phyloP scores from a whole-genome alignment of 2,797 vertebrate species.

The Heteromormyrus szaboi region DNA sequence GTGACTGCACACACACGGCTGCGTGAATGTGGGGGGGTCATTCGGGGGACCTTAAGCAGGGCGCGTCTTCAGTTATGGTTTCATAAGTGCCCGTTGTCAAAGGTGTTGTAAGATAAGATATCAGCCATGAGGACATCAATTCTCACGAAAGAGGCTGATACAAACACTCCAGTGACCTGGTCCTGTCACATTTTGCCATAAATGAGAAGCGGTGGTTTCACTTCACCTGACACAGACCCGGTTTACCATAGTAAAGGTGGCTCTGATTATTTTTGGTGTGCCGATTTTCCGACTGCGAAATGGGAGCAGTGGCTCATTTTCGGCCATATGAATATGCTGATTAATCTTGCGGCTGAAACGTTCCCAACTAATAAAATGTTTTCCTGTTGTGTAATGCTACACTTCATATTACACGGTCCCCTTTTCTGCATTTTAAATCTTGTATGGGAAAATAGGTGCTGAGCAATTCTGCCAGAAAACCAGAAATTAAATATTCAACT shows the following conservation, averaged over 20 bases:
- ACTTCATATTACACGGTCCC: not conserved
- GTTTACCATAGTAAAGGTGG: not conserved
- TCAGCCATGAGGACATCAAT: not conserved
- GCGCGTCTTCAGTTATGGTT: conserved; percentile 12
- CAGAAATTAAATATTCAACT: not conserved
- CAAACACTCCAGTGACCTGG: not conserved
- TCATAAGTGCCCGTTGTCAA: conserved; percentile 29
- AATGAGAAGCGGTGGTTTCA: not conserved
- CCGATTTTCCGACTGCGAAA: not conserved
- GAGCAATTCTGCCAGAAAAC: not conserved
- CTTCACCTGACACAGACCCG: not conserved
- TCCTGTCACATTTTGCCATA: not conserved
- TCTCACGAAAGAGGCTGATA: not conserved
- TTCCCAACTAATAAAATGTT: not conserved
- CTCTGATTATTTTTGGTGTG: not conserved
- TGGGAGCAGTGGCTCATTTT: not conserved
- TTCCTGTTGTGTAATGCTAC: not conserved
- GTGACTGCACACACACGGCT: not conserved
- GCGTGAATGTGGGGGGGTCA: not conserved
- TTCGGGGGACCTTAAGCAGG: not conserved
- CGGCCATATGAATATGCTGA: not conserved
- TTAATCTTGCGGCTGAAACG: not conserved
- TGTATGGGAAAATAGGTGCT: not conserved
- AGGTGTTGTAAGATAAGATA: conserved; percentile 35
- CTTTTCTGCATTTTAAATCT: not conserved